Base-by-base conservation (phyloP, 2,888 invertebrate genomes). In the Calameuta pallipes region DNA sequence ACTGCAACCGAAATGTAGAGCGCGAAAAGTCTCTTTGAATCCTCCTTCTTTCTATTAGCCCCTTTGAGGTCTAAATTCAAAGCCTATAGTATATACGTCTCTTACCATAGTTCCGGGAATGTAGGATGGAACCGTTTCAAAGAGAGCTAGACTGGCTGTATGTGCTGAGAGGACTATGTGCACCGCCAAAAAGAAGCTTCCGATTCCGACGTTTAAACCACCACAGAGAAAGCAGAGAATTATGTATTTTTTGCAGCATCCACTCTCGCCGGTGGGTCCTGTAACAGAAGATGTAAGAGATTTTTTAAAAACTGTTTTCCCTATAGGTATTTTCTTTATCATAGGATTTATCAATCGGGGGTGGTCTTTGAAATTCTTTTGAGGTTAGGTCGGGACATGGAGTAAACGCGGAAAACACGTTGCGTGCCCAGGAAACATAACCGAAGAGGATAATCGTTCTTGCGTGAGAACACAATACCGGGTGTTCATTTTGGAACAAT, bases 81-180 rank as follows among this genome's bases (percentile, higher is more conserved):
- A 56, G 56, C 56, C 6, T 56, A 23, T 56, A 23, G 2, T 41
- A 15, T 15, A 41, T 77, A 56, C 73, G 73, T 77, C 68, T 90
- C 93, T 94, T 92, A 98, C 98, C 96, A 97, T 95, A 83, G 96
- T 95, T 80, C 97, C 97, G 69, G 97, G 97, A 85, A 98, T 97
- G 89, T 98, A 98, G 11, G 97, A 97, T n/a, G 98, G 98, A 85
- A 98, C 96, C 0, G 98, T 97, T 93, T 98, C 98, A 91, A 98
- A 95, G 88, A 97, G 89, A 74, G 91, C 89, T 75, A 92, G 87
- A 87, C 92, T 86, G 87, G 91, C 90, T 76, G 97, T 97, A 90
- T 96, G 95, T 3, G 96, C 95, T 35, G 96, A 93, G 80, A 97
- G 94, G 83, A 96, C 93, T 88, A 96, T 95, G 90, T 96, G 96